Evolutionary conservation across 2,888 invertebrate species (phyloP), one percentile per base, ranked within the genome.

Genomic region (Perizoma affinitatum): DNA sequence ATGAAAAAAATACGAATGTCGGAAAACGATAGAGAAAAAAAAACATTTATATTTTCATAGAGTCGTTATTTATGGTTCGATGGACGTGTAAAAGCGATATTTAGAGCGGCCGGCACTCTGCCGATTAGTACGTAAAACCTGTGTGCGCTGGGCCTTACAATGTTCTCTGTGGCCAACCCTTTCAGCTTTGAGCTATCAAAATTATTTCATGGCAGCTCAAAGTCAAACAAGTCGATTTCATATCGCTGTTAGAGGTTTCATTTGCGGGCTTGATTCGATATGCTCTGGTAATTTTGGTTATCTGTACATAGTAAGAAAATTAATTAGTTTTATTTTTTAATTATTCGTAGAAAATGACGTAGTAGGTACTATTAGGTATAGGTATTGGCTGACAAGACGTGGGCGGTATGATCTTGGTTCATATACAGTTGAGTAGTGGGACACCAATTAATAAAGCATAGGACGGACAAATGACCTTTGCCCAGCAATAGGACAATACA

Each of bases 1-100:
- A 90, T 90, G 88, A 91, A 91, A 91, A 89, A 88, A 87, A 88
- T 84, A 85, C 86, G 83, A 86, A 87, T 86, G 84, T 88, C 86
- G 85, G 86, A 84, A 90, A 91, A 87, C 89, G 90, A 88, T 89
- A 89, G 90, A 90, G 90, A 91, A 88, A 90, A 87, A 42, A 83
- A 79, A 88, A 86, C 90, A 90, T 90, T 90, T 90, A 90, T 90
- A 90, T 90, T 90, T 91, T 88, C 90, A 91, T 91, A 90, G 86
- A 90, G 85, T 87, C 86, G 87, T 91, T 90, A 89, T 90, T 92
- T 89, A 90, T 85, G 91, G 90, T 88, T 80, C 85, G 90, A 84
- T 87, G 86, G 83, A 86, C 83, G 86, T 86, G 88, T 87, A 91
- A 90, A 90, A 85, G 88, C 87, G 86, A 88, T 90, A 90, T 91